Conservation (phyloP, 2,113 vertebrate genomes). For the Tursiops truncatus region DNA sequence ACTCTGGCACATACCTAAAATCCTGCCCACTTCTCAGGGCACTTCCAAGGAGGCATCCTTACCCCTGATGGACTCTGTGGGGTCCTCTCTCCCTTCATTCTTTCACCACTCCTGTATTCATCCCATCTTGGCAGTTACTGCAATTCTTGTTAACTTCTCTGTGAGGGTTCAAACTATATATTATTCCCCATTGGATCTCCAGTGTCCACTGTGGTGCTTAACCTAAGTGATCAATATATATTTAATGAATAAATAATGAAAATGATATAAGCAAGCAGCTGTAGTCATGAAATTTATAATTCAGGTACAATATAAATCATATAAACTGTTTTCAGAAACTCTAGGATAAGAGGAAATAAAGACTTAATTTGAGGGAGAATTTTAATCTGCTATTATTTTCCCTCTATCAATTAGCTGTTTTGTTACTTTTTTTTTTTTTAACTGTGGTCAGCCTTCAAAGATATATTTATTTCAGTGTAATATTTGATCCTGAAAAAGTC, state of each 20-base stretch:
- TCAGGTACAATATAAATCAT: neutral
- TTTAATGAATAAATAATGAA: neutral
- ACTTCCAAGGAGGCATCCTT: neutral
- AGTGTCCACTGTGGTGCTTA: neutral
- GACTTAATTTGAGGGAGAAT: neutral
- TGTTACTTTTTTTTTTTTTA: neutral
- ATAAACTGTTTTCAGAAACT: conserved; percentile 2
- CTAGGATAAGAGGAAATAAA: conserved; percentile 30
- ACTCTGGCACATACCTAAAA: neutral
- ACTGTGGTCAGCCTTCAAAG: neutral
- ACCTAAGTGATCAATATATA: neutral
- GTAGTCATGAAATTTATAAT: conserved; percentile 11
- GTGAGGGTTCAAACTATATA: neutral
- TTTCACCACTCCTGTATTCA: neutral
- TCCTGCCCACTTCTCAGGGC: neutral
- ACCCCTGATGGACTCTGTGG: neutral
- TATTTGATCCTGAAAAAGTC: conserved; percentile 37
- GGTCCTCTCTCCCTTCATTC: neutral
- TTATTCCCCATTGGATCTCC: neutral
- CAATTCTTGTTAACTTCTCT: neutral
- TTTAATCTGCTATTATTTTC: conserved; percentile 42
- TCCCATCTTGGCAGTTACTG: neutral
- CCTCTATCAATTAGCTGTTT: neutral
- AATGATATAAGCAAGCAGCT: neutral
- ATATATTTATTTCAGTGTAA: neutral